phyloP scores from a whole-genome alignment of 1,140 invertebrate genomes.

The Frieseomelitta varia region DNA sequence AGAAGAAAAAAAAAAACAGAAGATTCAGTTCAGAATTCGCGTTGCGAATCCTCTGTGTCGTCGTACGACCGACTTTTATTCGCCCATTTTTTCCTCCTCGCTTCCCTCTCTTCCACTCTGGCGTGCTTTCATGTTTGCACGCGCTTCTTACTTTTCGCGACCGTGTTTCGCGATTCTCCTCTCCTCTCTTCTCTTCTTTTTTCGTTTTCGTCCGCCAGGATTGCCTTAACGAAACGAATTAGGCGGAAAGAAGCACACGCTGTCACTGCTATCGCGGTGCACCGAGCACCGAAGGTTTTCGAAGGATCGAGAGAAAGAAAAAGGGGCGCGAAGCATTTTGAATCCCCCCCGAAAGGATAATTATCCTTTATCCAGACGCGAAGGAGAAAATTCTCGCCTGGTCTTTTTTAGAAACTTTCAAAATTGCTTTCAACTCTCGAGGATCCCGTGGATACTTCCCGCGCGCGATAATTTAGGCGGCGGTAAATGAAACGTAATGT shows the following conservation, averaged over 20 bases:
- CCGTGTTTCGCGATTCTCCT: background rate
- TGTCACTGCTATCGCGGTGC: background rate
- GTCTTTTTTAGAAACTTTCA: background rate
- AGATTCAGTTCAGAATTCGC: conserved; percentile 30
- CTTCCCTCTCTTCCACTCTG: too few relatives aligned
- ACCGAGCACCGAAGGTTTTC: background rate
- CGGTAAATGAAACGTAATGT: conserved; percentile 31
- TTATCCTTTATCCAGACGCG: background rate
- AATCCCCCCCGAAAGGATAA: background rate
- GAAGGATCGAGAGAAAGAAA: background rate
- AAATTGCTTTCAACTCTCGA: conserved; percentile 31
- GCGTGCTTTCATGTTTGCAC: conserved; percentile 7
- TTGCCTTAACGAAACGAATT: conserved; percentile 48
- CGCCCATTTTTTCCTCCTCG: background rate
- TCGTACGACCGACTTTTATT: conserved; percentile 31
- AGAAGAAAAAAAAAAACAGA: background rate
- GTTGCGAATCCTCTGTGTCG: background rate
- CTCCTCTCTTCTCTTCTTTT: background rate
- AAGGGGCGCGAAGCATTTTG: background rate
- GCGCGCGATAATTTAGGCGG: conserved; percentile 30
- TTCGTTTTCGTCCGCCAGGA: background rate
- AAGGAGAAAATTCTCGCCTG: conserved; percentile 15
- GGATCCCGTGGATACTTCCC: background rate
- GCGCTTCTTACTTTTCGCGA: conserved; percentile 30
- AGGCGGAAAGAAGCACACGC: background rate